Evolutionary conservation across 1,140 invertebrate genomes (phyloP), one percentile per base, ranked within the genome.

Genomic region (Drosophila chauvacae): DNA sequence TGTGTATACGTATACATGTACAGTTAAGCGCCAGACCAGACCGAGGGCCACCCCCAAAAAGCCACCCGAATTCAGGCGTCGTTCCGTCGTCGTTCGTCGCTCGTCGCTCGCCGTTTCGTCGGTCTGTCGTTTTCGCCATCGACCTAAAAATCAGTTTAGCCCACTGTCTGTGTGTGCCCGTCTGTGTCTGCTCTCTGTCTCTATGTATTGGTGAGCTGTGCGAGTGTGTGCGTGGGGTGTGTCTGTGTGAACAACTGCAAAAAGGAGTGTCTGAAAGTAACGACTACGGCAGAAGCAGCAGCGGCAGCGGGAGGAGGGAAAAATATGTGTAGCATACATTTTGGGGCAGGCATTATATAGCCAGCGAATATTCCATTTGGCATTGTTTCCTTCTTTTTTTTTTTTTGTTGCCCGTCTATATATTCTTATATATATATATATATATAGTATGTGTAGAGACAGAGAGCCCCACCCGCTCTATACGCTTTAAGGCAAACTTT

Each of bases 81-180:
- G 45, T 33, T 51, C 16, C 28, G 13, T 50, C 50, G 50, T 35
- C 51, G 51, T 50, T 26, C 45, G 45, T 20, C 28, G 51, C 18
- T 55, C 53, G 45, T 20, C 28, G 51, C 14, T 37, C 53, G 35
- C 41, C 53, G 11, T 64, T 84, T 80, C 33, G 81, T 48, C 83
- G 55, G 58, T 90, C 74, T 79, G 86, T 70, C 85, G 85, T 68
- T 90, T 65, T 65, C 78, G 66, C 86, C 85, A 81, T 83, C 85
- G 85, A 90, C 85, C 85, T 90, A 90, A 90, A 88, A 90, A 90
- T 90, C 85, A 79, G 77, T 88, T 56, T 90, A 84, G 80, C 74
- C 80, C 60, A 66, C 82, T 78, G 55, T 70, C 50, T 88, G 63
- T 68, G 64, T 72, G 42, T 51, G 30, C 76, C 47, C 56, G 58